Evolutionary conservation across 1,140 invertebrate genomes (phyloP).

Genomic region (Sitodiplosis mosellana): DNA sequence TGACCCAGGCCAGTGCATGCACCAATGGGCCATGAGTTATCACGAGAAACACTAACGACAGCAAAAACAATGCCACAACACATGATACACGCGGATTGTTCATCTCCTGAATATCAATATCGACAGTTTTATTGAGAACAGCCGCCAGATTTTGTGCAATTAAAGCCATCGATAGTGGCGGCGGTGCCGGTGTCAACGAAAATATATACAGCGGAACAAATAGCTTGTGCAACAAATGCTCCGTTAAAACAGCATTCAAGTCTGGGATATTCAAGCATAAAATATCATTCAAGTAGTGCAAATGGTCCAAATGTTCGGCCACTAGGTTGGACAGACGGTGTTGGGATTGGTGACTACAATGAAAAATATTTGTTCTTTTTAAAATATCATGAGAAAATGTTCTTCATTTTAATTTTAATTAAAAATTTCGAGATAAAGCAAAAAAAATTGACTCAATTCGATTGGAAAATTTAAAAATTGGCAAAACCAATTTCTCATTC

Average conservation of each 20-base stretch:
- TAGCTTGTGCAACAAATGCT: slow-evolving; percentile 84
- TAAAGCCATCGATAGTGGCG: slow-evolving; percentile 27
- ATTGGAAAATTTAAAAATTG: not conserved
- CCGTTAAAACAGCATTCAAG: slow-evolving; percentile 87
- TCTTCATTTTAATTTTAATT: no score
- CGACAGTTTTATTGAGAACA: slow-evolving; percentile 35
- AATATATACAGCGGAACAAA: slow-evolving; percentile 89
- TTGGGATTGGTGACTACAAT: slow-evolving; percentile 69
- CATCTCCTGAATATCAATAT: slow-evolving; percentile 28
- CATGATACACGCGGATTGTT: slow-evolving; percentile 59
- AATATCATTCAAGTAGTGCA: slow-evolving; percentile 97
- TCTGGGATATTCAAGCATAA: slow-evolving; percentile 79
- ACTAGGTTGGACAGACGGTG: slow-evolving; percentile 85
- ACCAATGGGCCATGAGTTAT: slow-evolving; percentile 77
- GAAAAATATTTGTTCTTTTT: no score
- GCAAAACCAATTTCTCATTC: not conserved
- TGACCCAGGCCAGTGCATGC: slow-evolving; percentile 70
- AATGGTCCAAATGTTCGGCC: slow-evolving; percentile 91
- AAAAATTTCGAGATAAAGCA: not conserved
- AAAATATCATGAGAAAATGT: no score
- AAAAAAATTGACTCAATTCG: slow-evolving; percentile 1
- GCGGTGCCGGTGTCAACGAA: slow-evolving; percentile 45
- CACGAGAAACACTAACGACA: slow-evolving; percentile 94
- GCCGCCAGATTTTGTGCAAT: slow-evolving; percentile 38
- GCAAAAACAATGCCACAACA: slow-evolving; percentile 75